phyloP scores from a whole-genome alignment of 2,888 invertebrate genomes.

The Pharmacophagus antenor region DNA sequence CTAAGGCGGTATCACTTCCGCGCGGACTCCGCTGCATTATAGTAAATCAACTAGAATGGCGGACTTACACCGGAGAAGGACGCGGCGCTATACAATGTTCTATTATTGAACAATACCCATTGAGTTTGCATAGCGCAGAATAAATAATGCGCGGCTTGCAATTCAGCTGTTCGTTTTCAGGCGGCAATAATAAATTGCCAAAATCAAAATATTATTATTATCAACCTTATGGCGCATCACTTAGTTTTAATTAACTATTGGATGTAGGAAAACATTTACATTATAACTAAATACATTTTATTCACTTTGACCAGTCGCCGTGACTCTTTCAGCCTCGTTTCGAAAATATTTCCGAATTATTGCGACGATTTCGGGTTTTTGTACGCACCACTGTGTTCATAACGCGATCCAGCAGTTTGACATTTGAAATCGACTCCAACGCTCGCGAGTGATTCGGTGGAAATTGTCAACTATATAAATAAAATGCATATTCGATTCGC shows the following conservation, averaged over 20 bases:
- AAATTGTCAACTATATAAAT: neutral
- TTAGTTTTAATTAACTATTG: no score
- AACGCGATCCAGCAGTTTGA: neutral
- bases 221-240: neutral
- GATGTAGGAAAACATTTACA: no score
- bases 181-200: neutral
- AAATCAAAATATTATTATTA: neutral
- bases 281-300: no score
- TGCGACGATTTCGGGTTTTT: neutral
- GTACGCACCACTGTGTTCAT: neutral
- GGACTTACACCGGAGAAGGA: conserved; percentile 2
- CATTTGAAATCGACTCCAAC: neutral
- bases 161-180: neutral
- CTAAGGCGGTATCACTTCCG: neutral
- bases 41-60: conserved; percentile 2
- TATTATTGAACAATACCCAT: conserved; percentile 3
- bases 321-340: neutral
- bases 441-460: neutral
- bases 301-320: no score
- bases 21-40: neutral
- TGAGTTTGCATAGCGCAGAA: neutral
- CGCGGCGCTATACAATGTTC: neutral
- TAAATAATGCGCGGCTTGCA: neutral
- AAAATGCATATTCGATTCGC: neutral
- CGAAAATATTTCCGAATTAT: neutral